Evolutionary conservation across 2,113 vertebrate genomes (phyloP), one percentile per base, ranked within the genome.

Genomic region (Dasyurus viverrinus): DNA sequence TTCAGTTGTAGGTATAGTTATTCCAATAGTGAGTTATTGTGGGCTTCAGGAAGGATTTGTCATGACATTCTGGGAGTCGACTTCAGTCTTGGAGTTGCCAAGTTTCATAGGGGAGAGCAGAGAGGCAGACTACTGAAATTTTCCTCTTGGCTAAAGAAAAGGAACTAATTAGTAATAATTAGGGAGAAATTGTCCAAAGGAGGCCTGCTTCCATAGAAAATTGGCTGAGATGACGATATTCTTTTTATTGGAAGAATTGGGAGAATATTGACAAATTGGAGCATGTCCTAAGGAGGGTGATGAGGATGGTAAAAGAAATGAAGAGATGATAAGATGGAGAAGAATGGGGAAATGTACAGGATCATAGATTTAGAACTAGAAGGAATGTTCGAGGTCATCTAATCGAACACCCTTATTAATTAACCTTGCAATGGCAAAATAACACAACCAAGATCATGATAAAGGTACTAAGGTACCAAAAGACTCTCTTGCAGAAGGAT

Each of bases 121-220:
- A 0, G 1, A 50, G 53, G 2, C 7, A 92, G 90, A n/a, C 55
- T 50, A 0, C 53, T 0, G 52, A 53, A 11, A 53, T 9, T 23
- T 26, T 22, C 14, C 3, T 48, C 26, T 42, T 30, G 54, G 90
- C 54, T 84, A 0, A 30, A 96, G 89, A 9, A 89, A 55, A 5
- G 47, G 55, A 26, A 12, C 92, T 16, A 25, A 48, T n/a, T 47
- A 57, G 68, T 7, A 24, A 2, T 8, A 8, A 30, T 53, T n/a
- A n/a, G 8, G 54, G 26, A 6, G 27, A 6, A 9, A 30, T 42
- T 42, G 25, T 52, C 36, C 5, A 0, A 0, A 24, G 0, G 6
- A 36, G 0, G 3, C 4, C 46, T 10, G 1, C n/a, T 9, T 0
- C 36, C 2, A 76, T 36, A 25, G 89, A 30, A 54, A 53, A n/a